Base-by-base conservation (phyloP, 2,797 vertebrate species). In the Spinus pinus region DNA sequence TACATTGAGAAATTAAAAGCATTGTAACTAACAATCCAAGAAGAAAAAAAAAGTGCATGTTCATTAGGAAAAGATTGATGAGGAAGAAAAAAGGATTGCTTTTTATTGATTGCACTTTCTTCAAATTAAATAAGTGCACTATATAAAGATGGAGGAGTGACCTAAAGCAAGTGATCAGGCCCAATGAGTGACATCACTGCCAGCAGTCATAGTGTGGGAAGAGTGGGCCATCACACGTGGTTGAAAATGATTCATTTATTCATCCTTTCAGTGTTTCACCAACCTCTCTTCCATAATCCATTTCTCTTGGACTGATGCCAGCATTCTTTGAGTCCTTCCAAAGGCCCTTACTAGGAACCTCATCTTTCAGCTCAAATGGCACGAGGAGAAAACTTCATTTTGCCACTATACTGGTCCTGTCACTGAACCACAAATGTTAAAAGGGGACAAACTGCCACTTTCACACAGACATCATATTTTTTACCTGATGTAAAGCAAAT, bases 91-190 rank as follows among this genome's bases (percentile, higher is more conserved):
- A 95, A 95, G 81, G 88, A 92, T 93, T 31, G 7, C 51, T 90
- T 92, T 65, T 86, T 94, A 96, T 95, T 94, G 95, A 95, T 96
- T 95, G 84, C 88, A 95, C 94, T 95, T 95, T 92, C 92, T 95
- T 95, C 86, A 95, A 94, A 96, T 96, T 97, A 95, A 95, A 14
- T 94, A 95, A 94, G 71, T 90, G 90, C 83, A 64, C 70, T 90
- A 91, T 89, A 93, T 95, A 82, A 88, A 87, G 86, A 86, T 39
- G 41, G 15, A 66, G 16, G 58, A 62, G 56, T 83, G 81, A 95
- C 81, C 71, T 65, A 85, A 84, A 93, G 83, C 41, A 75, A 95
- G 49, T 33, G n/a, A 82, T 86, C 58, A 27, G 31, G 64, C 37
- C 42, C 83, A 92, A 30, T 73, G 89, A 71, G 42, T 5, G 1